Evolutionary conservation across 1,140 invertebrate genomes (phyloP), one percentile per base, ranked within the genome.

Genomic region (Streblospio benedicti): DNA sequence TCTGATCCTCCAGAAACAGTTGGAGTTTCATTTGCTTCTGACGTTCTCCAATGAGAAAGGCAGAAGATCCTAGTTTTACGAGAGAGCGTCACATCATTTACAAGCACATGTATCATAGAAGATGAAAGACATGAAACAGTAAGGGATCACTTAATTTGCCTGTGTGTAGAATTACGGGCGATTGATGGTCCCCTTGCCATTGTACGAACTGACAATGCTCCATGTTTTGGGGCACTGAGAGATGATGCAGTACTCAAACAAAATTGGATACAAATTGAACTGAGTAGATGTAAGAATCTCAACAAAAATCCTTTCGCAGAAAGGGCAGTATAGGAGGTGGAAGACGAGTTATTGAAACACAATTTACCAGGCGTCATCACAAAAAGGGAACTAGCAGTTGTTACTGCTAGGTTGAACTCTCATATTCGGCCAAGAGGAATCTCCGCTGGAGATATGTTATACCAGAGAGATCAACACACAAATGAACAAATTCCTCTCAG

Each of bases 231-330:
- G 28, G 32, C 65, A 4, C 25, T 65, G 4, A 35, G 54, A 16
- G 33, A 58, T 2, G 63, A 65, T 31, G 43, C 60, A 30, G 23
- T 56, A 4, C 35, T 67, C 16, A 4, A 50, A 18, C 54, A 35
- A 25, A 35, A 59, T n/a, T n/a, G n/a, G n/a, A n/a, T n/a, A n/a
- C n/a, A n/a, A n/a, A n/a, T n/a, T n/a, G n/a, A n/a, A n/a, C n/a
- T n/a, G n/a, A n/a, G n/a, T n/a, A 18, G 18, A 60, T 4, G 43
- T 65, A 65, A 62, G 33, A 64, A 65, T 44, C n/a, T 6, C 6
- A 62, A 65, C 57, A 67, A 62, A 43, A 62, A 65, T 25, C 57
- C 65, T 20, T 52, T 65, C 27, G 57, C 65, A 25, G 65, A 65
- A 50, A 65, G 41, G 35, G 54, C 60, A 25, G 59, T 65, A 20